phyloP scores from a whole-genome alignment of 2,113 vertebrate genomes.

The Xerus inauris region DNA sequence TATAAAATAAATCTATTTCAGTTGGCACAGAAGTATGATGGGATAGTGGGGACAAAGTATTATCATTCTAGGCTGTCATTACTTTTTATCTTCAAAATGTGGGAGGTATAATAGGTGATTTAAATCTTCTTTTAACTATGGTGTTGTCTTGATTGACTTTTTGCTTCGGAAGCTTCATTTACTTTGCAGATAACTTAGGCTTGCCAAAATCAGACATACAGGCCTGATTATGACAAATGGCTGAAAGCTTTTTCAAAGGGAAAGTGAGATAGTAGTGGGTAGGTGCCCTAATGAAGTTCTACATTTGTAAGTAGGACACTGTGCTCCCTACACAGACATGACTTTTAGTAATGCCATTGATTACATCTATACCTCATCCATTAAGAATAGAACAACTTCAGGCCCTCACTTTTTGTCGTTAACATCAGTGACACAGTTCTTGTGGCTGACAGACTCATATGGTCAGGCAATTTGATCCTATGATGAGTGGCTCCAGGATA shows the following conservation, averaged over 20 bases:
- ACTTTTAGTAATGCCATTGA: slow-evolving; percentile 57
- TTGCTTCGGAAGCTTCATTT: neutral
- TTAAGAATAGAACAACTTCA: slow-evolving; percentile 78
- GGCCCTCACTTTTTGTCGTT: slow-evolving; percentile 57
- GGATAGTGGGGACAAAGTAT: neutral
- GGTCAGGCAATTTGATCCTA: slow-evolving; percentile 20
- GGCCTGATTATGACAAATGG: slow-evolving; percentile 20
- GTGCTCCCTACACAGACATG: neutral
- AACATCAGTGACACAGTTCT: slow-evolving; percentile 65
- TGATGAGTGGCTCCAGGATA: slow-evolving; percentile 12
- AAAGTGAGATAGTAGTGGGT: slow-evolving; percentile 2
- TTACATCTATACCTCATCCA: slow-evolving; percentile 65
- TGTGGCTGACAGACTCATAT: neutral
- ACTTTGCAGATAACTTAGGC: neutral
- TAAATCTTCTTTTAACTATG: neutral
- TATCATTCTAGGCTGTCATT: neutral
- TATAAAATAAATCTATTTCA: neutral
- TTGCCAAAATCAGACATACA: slow-evolving; percentile 34
- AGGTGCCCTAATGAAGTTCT: slow-evolving; percentile 39
- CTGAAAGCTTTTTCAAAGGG: neutral
- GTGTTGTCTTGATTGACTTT: slow-evolving; percentile 20
- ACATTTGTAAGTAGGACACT: slow-evolving; percentile 58
- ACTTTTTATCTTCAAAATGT: neutral
- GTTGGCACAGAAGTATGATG: neutral
- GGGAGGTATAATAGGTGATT: neutral